Conservation (phyloP, 2,888 invertebrate genomes). For the Pelosia muscerda region DNA sequence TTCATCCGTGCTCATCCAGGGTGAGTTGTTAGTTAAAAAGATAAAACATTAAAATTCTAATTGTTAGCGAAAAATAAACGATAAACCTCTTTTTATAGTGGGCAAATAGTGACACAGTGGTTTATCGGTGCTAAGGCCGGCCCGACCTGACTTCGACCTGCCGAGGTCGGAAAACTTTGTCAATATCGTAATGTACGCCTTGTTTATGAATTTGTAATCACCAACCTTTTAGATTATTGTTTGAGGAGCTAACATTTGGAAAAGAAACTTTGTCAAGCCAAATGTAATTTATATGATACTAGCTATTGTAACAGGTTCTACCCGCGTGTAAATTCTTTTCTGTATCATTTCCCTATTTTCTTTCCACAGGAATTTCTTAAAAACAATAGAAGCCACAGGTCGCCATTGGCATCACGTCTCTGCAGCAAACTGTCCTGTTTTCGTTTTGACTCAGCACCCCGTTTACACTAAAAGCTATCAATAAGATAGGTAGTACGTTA, state of each 20-base stretch:
- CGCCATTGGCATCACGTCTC: neutral
- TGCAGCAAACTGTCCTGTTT: neutral
- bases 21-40: too few species aligned
- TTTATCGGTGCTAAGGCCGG: constrained; percentile 55
- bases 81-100: constrained; percentile 30
- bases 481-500: constrained; percentile 29
- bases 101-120: constrained; percentile 38
- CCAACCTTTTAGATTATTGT: constrained; percentile 1
- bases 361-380: neutral
- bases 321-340: neutral
- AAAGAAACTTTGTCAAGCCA: neutral
- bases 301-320: neutral
- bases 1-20: too few species aligned
- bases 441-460: neutral
- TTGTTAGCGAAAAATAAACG: neutral
- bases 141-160: constrained; percentile 29
- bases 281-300: neutral
- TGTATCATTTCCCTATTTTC: neutral
- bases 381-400: too few species aligned
- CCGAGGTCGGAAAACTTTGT: constrained; percentile 41
- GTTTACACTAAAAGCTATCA: constrained; percentile 9
- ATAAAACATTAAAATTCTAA: too few species aligned
- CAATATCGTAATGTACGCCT: constrained; percentile 38
- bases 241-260: neutral
- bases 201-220: constrained; percentile 35